Evolutionary conservation across 2,797 vertebrate species (phyloP), one percentile per base, ranked within the genome.

Genomic region (Cossypha niveicapilla): DNA sequence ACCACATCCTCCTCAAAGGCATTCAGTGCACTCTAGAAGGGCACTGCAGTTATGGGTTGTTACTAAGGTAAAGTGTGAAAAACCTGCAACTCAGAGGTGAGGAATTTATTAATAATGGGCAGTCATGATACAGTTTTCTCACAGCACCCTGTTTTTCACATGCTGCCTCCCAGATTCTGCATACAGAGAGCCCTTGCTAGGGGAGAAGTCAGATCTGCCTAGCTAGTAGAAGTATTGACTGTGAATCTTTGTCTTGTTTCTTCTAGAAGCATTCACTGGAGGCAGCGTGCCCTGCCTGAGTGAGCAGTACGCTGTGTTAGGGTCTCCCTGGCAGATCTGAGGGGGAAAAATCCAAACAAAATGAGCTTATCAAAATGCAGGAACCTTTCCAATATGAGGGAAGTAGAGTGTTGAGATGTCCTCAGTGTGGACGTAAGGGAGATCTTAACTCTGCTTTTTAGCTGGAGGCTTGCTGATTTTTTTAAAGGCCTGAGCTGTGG

Each of bases 281-380:
- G 45, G n/a, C 35, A 47, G 15, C 0, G 0, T 60, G 24, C 15
- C n/a, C 41, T n/a, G 24, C 24, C 35, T 1, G 0, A 27, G 28
- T 48, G 68, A 88, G 17, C 34, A 42, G 4, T 57, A 18, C 4
- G 2, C 23, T 51, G 28, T 8, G 0, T 54, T 63, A 28, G 18
- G 25, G 34, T 68, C 41, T 72, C 32, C 35, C 10, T 9, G 2
- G n/a, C 47, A 70, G 47, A 61, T 13, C 56, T 28, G 53, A 63
- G 24, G 48, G 17, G 5, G 11, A 57, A 67, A 70, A 65, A 28
- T 21, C 9, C 39, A 62, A 68, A 58, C 9, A 9, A 30, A 39
- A 53, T 9, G 14, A 79, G 18, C 7, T 15, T 53, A 18, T 39
- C 34, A 45, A 74, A 78, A 51, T 67, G 32, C 1, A 9, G 47